Base-by-base conservation (phyloP, 2,888 invertebrate genomes). In the Scrobipalpa atriplicella region DNA sequence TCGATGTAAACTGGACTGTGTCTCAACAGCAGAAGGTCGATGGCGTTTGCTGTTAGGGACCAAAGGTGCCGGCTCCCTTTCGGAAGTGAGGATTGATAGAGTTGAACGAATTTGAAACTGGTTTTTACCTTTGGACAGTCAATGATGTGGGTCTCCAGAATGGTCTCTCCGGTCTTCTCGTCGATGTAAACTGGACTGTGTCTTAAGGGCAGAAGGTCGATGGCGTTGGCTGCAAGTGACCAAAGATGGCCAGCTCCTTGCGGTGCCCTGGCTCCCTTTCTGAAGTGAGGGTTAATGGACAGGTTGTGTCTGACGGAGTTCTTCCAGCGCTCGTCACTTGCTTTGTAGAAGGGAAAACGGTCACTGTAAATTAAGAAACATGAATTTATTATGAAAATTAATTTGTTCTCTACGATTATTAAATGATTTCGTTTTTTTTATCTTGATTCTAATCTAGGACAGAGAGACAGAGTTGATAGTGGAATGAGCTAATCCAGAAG, bases 301-400 rank as follows among this genome's bases (percentile, higher is more conserved):
- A 98, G 91, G 85, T 98, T 98, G 86, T 98, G 98, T 72, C 98
- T 93, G 0, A 98, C 97, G 0, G 97, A 98, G 82, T 98, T 98
- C 89, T 98, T 98, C 98, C 98, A 98, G 77, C 97, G 95, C 82
- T 98, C 98, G 76, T 98, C 98, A 79, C 97, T 96, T 52, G 96
- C 96, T 83, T 97, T 97, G 92, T 97, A 98, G 84, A 95, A 98
- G 0, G 97, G 97, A 86, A 97, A 98, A 69, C 96, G 96, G 79
- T 97, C 97, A 3, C 98, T 98, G 90, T 75, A 93, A 83, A 3
- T 47, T 18, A 61, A 21, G 39, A 62, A 66, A 21, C n/a, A 58
- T 29, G 11, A 58, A n/a, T n/a, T n/a, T n/a, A n/a, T n/a, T n/a
- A n/a, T n/a, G n/a, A n/a, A n/a, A n/a, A n/a, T n/a, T n/a, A n/a